A percentile compares a stretch with the other conserved stretches of the same genome.
Conservation (phyloP, 2,797 vertebrate species). For the Psittacula derbiana region DNA sequence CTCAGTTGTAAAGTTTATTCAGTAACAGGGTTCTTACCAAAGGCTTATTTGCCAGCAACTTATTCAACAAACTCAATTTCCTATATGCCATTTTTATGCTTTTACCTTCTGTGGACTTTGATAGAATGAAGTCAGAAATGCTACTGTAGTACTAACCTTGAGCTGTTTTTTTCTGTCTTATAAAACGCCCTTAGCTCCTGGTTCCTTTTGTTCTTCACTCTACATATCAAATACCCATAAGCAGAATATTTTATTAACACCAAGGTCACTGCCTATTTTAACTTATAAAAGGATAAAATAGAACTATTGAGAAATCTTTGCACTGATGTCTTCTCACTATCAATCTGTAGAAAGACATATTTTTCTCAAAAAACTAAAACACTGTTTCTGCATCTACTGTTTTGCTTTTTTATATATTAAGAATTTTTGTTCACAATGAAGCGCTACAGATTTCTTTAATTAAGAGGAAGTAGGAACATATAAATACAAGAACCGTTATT, state of each 20-base stretch:
- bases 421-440: background rate
- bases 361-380: background rate
- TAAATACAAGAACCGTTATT: background rate
- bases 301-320: background rate
- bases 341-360: background rate
- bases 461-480: background rate
- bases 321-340: background rate
- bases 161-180: conserved; percentile 28
- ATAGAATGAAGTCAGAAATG: conserved; percentile 22
- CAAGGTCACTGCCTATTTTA: conserved; percentile 30
- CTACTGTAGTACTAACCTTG: conserved; percentile 30
- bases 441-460: background rate
- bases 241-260: conserved; percentile 31
- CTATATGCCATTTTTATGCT: background rate
- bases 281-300: background rate
- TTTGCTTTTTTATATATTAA: conserved; percentile 7
- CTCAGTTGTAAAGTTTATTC: background rate
- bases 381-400: background rate
- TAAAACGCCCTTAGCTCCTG: background rate
- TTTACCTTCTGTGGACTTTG: conserved; percentile 46
- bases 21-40: background rate
- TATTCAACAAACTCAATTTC: conserved; percentile 41
- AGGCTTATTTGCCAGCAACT: background rate
- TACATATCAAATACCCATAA: conserved; percentile 3
- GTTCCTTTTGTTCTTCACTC: conserved; percentile 41